Base-by-base conservation (phyloP, 1,140 invertebrate genomes). In the Bilobella aurantiaca region DNA sequence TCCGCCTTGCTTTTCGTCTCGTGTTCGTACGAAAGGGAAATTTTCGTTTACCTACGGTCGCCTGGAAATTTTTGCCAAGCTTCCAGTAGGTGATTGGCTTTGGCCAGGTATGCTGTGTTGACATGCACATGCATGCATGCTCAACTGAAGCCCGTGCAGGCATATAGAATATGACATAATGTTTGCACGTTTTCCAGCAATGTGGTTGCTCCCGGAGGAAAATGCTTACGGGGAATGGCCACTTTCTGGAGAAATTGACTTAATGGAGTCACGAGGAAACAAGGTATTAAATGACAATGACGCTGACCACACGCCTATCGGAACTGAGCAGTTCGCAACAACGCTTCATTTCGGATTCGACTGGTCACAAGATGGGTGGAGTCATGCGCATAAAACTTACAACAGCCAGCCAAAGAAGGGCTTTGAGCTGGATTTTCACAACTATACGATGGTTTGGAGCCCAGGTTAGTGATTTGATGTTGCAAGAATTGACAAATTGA, bases 341-440 rank as follows among this genome's bases (percentile, higher is more conserved):
- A 85, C 84, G 0, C 75, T 86, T 5, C 85, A 86, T 73, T 86
- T 79, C 72, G 85, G 84, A 23, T 2, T 23, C 32, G n/a, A 2
- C 23, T 23, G 3, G 21, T n/a, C n/a, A n/a, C 23, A 37, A 21
- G n/a, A 80, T 77, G 73, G 76, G n/a, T 75, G 73, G 42, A 79
- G 82, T 1, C 79, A 82, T 75, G 75, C 63, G 77, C 37, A 77
- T 75, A 70, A 78, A 77, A 67, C 78, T 77, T 37, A 58, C 29
- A 27, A 25, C 28, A 37, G 80, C 61, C n/a, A n/a, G n/a, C n/a
- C n/a, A n/a, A 66, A 61, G 18, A 64, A 74, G 62, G 81, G 81
- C 0, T 83, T 76, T 65, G 74, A 83, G 67, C 74, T 64, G 12
- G 74, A 73, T 29, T 77, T 77, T 69, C 78, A 79, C 70, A 58